Evolutionary conservation across 2,888 invertebrate genomes (phyloP).

Genomic region (Coelogynopora nodosa): DNA sequence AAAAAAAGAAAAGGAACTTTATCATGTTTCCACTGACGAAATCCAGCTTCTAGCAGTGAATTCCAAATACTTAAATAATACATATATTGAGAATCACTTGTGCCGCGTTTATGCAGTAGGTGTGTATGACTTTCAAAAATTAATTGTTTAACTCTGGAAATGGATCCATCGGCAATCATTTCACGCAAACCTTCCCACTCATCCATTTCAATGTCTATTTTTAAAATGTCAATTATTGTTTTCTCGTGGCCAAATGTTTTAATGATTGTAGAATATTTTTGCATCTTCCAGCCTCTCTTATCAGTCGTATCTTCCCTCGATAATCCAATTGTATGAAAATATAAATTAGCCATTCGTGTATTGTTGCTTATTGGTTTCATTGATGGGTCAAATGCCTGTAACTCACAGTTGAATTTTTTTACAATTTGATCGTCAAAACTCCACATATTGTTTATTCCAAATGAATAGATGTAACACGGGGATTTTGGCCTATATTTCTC

Average conservation of each 20-base stretch:
- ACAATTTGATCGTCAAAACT: background rate
- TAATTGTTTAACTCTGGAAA: background rate
- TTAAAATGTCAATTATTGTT: background rate
- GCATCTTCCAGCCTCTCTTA: background rate
- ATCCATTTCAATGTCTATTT: conserved; percentile 14
- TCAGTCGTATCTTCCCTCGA: background rate
- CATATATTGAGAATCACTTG: background rate
- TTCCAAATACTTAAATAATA: background rate
- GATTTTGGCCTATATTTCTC: background rate
- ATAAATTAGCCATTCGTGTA: background rate
- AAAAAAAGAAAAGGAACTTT: too few species aligned
- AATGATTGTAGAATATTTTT: background rate
- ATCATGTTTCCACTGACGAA: background rate
- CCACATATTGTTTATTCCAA: conserved; percentile 18
- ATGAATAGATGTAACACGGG: background rate
- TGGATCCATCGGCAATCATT: background rate
- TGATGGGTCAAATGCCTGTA: background rate
- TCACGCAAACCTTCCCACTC: background rate
- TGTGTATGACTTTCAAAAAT: background rate
- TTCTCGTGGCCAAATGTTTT: background rate
- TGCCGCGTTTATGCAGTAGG: too few species aligned
- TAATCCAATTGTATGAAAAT: background rate
- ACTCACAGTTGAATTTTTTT: background rate
- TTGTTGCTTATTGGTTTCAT: background rate
- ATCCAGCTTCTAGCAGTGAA: background rate